Conservation (phyloP, 1,140 invertebrate genomes). For the Anagrus nilaparvatae region DNA sequence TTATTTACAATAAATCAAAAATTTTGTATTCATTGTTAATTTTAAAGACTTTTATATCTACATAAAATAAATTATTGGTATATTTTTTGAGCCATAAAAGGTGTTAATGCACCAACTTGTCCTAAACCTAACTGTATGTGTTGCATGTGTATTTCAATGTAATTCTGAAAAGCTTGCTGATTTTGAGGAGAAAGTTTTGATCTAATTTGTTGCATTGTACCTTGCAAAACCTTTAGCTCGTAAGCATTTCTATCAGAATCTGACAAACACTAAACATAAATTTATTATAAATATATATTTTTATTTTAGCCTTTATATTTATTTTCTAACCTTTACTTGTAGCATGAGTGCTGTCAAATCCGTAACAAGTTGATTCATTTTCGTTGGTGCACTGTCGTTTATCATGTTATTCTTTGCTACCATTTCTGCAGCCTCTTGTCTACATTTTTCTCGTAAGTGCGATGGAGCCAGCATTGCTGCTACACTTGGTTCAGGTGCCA, state of each 20-base stretch:
- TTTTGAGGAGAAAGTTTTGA: conserved; percentile 67
- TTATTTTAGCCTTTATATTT: neutral
- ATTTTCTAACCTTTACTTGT: conserved; percentile 66
- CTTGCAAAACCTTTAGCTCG: conserved; percentile 86
- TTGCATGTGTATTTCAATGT: conserved; percentile 85
- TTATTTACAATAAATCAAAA: no score
- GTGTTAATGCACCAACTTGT: conserved; percentile 40
- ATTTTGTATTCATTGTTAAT: no score
- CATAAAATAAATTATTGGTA: no score
- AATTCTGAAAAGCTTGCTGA: conserved; percentile 76
- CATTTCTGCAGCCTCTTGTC: conserved; percentile 70
- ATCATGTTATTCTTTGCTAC: conserved; percentile 66
- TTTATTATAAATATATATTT: neutral
- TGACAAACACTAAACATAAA: conserved; percentile 57
- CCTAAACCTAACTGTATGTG: conserved; percentile 80
- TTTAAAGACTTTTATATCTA: no score
- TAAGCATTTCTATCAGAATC: conserved; percentile 84
- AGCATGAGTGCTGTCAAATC: conserved; percentile 85
- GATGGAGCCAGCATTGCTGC: conserved; percentile 79
- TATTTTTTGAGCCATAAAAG: conserved; percentile 39
- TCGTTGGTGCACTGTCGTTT: conserved; percentile 44
- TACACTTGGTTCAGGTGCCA: conserved; percentile 79
- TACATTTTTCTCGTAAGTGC: conserved; percentile 76
- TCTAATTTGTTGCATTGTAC: conserved; percentile 82
- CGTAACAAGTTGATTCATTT: conserved; percentile 69